Percentiles rank a stretch among this genome's conserved stretches.
These are phyloP conservation scores for Machaerirhynchus nigripectus DNA, from an alignment of 2,113 vertebrate species.

Conservation along the genomic window DNA sequence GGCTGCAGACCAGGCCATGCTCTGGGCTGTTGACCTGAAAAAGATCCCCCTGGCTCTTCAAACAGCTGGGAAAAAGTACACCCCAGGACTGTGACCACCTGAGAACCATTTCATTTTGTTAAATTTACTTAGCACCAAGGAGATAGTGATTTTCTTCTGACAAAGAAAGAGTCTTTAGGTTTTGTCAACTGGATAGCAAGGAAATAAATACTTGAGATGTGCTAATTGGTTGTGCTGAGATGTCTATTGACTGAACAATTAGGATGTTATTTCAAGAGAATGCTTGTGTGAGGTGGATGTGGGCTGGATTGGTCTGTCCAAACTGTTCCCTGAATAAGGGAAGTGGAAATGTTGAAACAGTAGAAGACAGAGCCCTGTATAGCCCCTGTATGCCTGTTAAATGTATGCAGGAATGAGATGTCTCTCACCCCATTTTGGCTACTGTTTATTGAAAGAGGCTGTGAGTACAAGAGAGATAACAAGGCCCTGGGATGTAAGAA, in stretches of 20 bases:
- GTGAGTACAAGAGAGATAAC: neutral
- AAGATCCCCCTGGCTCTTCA: neutral
- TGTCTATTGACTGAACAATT: neutral
- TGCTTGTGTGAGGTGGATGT: neutral
- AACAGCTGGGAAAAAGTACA: neutral
- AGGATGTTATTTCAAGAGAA: neutral
- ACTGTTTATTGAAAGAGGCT: neutral
- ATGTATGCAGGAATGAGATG: neutral
- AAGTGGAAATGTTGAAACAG: neutral
- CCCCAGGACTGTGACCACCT: neutral
- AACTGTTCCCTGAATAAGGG: neutral
- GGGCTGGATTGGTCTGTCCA: neutral
- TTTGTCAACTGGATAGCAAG: neutral
- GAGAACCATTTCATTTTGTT: neutral
- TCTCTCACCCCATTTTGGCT: neutral
- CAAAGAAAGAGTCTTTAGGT: neutral
- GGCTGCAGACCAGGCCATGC: neutral
- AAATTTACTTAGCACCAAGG: neutral
- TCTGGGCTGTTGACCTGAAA: neutral
- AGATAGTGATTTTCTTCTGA: neutral
- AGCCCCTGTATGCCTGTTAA: neutral
- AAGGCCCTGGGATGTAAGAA: neutral
- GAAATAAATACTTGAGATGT: neutral
- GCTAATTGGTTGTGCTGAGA: neutral
- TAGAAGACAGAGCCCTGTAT: neutral